Evolutionary conservation across 2,113 vertebrate genomes (phyloP), one percentile per base, ranked within the genome.

Genomic region (Poicephalus meyeri): DNA sequence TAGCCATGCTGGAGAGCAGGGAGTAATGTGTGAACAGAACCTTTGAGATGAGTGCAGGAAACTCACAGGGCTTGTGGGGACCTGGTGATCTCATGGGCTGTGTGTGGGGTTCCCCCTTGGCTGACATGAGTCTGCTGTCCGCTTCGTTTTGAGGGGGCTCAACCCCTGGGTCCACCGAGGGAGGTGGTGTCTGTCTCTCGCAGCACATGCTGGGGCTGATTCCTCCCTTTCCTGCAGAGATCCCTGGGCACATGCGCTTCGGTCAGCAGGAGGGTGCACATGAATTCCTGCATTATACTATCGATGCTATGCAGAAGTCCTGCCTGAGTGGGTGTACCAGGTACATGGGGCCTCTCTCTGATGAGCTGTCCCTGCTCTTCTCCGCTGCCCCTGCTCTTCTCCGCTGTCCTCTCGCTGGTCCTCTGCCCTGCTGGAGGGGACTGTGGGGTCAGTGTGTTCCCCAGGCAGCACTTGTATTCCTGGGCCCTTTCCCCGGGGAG

Each of bases 261-360:
- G 99, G 99, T 46, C 99, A 97, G 83, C 99, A 99, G 89, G 99
- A 99, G 96, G 99, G 99, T 0, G 99, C 99, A 0, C 99, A 99
- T 2, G 99, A 99, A 76, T 99, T 99, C 93, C 95, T 99, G 91
- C 98, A 99, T 24, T 99, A 99, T 92, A 99, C 99, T 84, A 98
- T 99, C 1, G 99, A 99, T 5, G 99, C 99, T 95, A 99, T 99
- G 99, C 99, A 99, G 98, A 99, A 98, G 97, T 99, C 99, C 95
- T 99, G 99, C 94, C 97, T 99, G 37, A 99, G 98, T 4, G 98
- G 98, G 86, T 99, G 98, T 61, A 98, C 99, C 37, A 99, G 98
- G 99, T 99, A 98, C n/a, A 98, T 72, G 56, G 14, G 70, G 50
- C 26, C 31, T 21, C 33, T 61, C 33, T 58, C 55, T 64, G 23